Base-by-base conservation (phyloP, 2,888 invertebrate genomes). In the Allygus modestus region DNA sequence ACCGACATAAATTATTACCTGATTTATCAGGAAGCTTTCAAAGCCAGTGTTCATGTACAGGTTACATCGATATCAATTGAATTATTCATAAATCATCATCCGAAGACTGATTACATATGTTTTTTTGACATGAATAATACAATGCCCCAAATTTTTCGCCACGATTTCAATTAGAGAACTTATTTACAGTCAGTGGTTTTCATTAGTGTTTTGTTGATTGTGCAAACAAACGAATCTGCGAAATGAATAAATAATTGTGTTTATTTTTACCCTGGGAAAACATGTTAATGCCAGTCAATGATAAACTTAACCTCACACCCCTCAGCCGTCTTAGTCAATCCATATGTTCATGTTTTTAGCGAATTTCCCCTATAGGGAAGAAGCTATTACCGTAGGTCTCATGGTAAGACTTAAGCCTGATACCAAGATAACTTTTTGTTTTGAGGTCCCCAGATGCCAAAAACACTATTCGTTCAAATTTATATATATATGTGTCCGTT, bases 81-180 rank as follows among this genome's bases (percentile, higher is more conserved):
- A 7, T 4, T 65, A 28, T 28, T 65, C 65, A 28, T 28, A 65
- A 65, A 65, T 15, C 31, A 7, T 11, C 5, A 28, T 28, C 28
- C 28, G 17, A 28, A 65, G 65, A 65, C 65, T 65, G 65, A 65
- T 65, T 65, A 65, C 65, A 65, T 31, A 65, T 65, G 65, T 65
- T 9, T 65, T n/a, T 2, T 28, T 28, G 65, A 65, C 65, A 65
- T 65, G 65, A 65, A 28, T 65, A 65, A 65, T 15, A 65, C 65
- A 65, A 65, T 65, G 15, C 20, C 1, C 65, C 1, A 15, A 65
- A 2, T 71, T 71, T 71, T 12, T 41, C 1, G 37, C 20, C 11
- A 9, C 7, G 37, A 23, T 71, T 71, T 41, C 41, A 41, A 71
- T 71, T 71, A 71, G 71, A 41, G 69, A 20, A 71, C n/a, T 71